phyloP scores from a whole-genome alignment of 2,113 vertebrate genomes.

The Microcebus ravelobensis region DNA sequence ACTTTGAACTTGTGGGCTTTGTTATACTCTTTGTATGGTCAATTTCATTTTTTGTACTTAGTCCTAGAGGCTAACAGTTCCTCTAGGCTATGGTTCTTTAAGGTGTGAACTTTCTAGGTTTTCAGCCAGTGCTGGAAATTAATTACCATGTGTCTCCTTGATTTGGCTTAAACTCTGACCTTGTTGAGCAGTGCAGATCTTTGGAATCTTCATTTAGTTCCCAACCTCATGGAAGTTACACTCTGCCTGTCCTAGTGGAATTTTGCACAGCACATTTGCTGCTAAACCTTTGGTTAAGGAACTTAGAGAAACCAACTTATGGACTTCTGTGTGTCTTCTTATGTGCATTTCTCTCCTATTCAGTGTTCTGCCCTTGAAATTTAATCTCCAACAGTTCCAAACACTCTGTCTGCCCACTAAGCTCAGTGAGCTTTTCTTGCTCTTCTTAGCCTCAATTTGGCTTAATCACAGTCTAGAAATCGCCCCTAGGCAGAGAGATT shows the following conservation, averaged over 20 bases:
- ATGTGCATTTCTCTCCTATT: background rate
- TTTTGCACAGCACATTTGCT: background rate
- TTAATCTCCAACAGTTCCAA: background rate
- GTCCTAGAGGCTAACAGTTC: background rate
- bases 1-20: background rate
- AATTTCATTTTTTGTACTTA: background rate
- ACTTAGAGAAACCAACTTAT: background rate
- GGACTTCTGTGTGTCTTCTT: background rate
- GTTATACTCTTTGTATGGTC: background rate
- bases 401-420: background rate
- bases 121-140: background rate
- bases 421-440: background rate
- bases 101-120: background rate
- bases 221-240: background rate
- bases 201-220: background rate
- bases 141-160: background rate
- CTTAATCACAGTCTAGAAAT: background rate
- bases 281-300: background rate
- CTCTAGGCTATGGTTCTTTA: background rate
- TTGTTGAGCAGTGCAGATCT: background rate
- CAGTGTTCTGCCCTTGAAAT: background rate
- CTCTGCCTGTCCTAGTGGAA: background rate
- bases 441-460: background rate
- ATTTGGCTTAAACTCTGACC: background rate
- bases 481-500: too few species aligned